Evolutionary conservation across 2,888 invertebrate species (phyloP), one percentile per base, ranked within the genome.

Genomic region (Aspidiotus destructor): DNA sequence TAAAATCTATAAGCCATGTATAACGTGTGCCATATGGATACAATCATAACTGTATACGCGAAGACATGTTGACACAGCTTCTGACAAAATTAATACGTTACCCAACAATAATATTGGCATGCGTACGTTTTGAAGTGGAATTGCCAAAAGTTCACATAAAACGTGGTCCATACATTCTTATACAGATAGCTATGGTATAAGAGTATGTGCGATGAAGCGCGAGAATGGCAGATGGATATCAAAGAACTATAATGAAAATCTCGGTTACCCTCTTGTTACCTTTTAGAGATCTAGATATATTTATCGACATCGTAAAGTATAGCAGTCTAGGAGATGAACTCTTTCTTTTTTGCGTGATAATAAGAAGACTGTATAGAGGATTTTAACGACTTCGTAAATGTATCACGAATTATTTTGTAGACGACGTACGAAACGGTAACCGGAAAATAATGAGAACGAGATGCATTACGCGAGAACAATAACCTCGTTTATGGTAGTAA

Each of bases 81-180:
- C 48, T 48, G 48, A 48, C 48, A 48, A 48, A 48, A 48, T 48
- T 48, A 48, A 48, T 48, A 48, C 28, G 28, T 28, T 28, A 28
- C 28, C 48, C 48, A 48, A 48, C 48, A 48, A 48, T 48, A 48
- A 48, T 48, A 48, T 48, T 48, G 48, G 48, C 48, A 48, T 48
- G 10, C 10, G 48, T 48, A n/a, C 10, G 48, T 48, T 13, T 48
- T 13, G n/a, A 48, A 48, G n/a, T 13, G n/a, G 48, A 48, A 48
- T 48, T 48, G 48, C 48, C 48, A 48, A 48, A 48, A 48, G 2
- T 13, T 48, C 48, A n/a, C n/a, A 48, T n/a, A 48, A 48, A 48
- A 48, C 48, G 28, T 28, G 5, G 28, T 28, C 28, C 28, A 28
- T 28, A 28, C 28, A 28, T 28, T 28, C 28, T 28, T 28, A 28